Evolutionary conservation across 1,140 invertebrate species (phyloP).

Genomic region (Hyles euphorbiae): DNA sequence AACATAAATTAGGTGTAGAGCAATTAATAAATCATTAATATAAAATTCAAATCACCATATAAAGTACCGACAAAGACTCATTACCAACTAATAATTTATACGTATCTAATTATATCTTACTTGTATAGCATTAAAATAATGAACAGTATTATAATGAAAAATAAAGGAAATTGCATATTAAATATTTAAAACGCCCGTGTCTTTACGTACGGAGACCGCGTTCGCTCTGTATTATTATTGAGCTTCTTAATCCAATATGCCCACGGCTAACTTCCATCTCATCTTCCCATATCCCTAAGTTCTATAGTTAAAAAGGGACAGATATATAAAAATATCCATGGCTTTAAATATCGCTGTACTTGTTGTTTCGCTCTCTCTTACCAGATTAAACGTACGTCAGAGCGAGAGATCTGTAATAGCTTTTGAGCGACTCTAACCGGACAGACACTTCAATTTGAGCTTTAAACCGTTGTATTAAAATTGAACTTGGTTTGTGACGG

Average conservation of each 20-base stretch:
- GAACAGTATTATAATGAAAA: constrained; percentile 45
- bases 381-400: constrained; percentile 33
- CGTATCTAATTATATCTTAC: constrained; percentile 40
- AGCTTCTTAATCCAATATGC: constrained; percentile 62
- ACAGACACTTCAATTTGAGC: constrained; percentile 15
- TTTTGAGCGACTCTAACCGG: constrained; percentile 38
- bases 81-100: constrained; percentile 41
- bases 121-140: constrained; percentile 50
- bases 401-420: constrained; percentile 51
- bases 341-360: constrained; percentile 12
- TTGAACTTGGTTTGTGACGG: constrained; percentile 19
- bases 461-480: constrained; percentile 18
- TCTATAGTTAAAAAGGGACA: constrained; percentile 34
- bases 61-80: constrained; percentile 15
- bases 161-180: constrained; percentile 69
- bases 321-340: constrained; percentile 18
- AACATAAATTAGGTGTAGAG: background rate
- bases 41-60: constrained; percentile 18
- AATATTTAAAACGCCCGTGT: constrained; percentile 69
- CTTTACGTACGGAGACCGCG: constrained; percentile 61
- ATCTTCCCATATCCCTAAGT: constrained; percentile 32
- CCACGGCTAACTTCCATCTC: constrained; percentile 35
- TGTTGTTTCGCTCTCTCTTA: constrained; percentile 51
- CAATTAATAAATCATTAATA: constrained; percentile 7
- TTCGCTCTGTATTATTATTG: constrained; percentile 68